Base-by-base conservation (phyloP, 2,888 invertebrate genomes). In the Rhogogaster chlorosoma region DNA sequence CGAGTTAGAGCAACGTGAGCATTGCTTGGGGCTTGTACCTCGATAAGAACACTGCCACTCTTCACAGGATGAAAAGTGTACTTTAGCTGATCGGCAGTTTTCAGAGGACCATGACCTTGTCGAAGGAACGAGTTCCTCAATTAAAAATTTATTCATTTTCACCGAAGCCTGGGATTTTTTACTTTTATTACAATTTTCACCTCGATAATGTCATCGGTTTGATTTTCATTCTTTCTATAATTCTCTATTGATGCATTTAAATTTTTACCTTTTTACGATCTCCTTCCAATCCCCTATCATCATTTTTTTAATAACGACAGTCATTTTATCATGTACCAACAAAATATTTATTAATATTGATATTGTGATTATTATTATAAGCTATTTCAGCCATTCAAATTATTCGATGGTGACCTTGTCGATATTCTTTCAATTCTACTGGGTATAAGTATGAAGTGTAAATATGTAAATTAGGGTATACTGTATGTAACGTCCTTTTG, bases 11-110 rank as follows among this genome's bases (percentile, higher is more conserved):
- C 95, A 86, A 96, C 91, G 92, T 96, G 96, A 88, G 95, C 96
- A 93, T 96, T 96, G 93, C 95, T 95, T 73, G 95, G 95, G 78
- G 96, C 95, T 89, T 95, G 95, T 88, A 95, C 95, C 85, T 95
- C 94, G 88, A 96, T 94, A 88, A 94, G 93, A 90, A 95, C 91
- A 70, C 94, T 94, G 86, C 95, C 95, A 85, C 94, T 91, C 49
- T 94, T 94, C 84, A 95, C 94, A 26, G 95, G 95, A 85, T 94
- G 94, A 93, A 95, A 96, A 89, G 93, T 94, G 94, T 96, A 96
- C 88, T 94, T 94, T 93, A 95, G 94, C 88, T 94, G 94, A 94
- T 95, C 94, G 89, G 94, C 94, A 84, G 96, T 96, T 92, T 94
- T 89, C 90, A 95, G 93, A 91, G 94, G 95, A 85, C 93, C 94